phyloP scores from a whole-genome alignment of 2,888 invertebrate genomes.

The Orthosia incerta region DNA sequence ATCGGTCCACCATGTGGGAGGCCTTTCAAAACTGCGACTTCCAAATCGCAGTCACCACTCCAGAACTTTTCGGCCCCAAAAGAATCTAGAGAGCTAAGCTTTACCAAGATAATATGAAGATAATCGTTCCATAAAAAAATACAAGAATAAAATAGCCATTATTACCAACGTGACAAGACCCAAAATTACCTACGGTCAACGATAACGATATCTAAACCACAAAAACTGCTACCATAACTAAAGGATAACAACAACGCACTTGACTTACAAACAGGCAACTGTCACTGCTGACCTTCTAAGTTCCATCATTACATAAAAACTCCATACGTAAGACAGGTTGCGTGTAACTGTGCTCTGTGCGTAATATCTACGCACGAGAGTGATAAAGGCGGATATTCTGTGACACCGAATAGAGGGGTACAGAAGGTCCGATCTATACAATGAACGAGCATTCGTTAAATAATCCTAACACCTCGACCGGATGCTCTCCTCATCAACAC shows the following conservation, averaged over 20 bases:
- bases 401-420: background rate
- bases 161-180: conserved; percentile 11
- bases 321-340: conserved; percentile 46
- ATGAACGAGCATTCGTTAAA: no score
- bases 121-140: conserved; percentile 6
- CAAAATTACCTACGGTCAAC: conserved; percentile 14
- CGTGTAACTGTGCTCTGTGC: conserved; percentile 38
- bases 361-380: conserved; percentile 42
- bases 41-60: background rate
- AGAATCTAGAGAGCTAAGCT: background rate
- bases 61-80: background rate
- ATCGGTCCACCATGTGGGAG: background rate
- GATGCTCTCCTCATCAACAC: no score
- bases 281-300: conserved; percentile 44
- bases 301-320: conserved; percentile 51
- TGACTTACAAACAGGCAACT: conserved; percentile 37
- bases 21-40: background rate
- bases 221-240: conserved; percentile 16
- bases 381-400: conserved; percentile 61
- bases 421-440: background rate
- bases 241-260: conserved; percentile 29
- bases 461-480: no score
- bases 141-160: conserved; percentile 1
- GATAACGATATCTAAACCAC: conserved; percentile 22
- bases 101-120: background rate